Percentiles rank a stretch among this genome's conserved stretches.
Evolutionary conservation across 2,113 vertebrate species (phyloP).

Genomic region (Protomyctophum bolini): DNA sequence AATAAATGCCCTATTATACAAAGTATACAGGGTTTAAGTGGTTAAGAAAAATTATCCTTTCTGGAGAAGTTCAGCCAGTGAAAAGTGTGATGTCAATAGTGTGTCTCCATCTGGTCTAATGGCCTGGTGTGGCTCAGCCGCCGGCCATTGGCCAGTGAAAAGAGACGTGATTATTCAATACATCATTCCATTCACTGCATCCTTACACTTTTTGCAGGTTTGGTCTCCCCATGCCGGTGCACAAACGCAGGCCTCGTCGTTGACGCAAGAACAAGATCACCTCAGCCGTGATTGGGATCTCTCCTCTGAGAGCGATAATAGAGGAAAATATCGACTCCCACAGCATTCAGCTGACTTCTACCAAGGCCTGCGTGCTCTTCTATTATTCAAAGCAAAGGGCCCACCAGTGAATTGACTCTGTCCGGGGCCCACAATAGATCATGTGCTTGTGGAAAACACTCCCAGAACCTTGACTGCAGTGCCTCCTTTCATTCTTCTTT

Average conservation of each 20-base stretch:
- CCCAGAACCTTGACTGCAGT: background rate
- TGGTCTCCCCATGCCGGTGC: background rate
- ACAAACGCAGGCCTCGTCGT: slow-evolving; percentile 29
- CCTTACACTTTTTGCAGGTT: background rate
- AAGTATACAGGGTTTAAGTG: too few species aligned
- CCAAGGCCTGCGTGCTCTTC: slow-evolving; percentile 42
- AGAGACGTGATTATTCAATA: too few species aligned
- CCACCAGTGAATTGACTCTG: slow-evolving; percentile 21
- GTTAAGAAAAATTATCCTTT: too few species aligned
- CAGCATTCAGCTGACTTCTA: slow-evolving; percentile 39
- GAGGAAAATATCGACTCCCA: slow-evolving; percentile 32
- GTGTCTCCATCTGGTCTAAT: too few species aligned
- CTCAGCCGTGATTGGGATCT: slow-evolving; percentile 24
- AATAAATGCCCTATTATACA: too few species aligned
- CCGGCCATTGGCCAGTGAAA: too few species aligned
- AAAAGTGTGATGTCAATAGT: too few species aligned
- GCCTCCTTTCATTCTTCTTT: background rate
- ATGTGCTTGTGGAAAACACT: slow-evolving; percentile 26
- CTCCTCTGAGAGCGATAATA: slow-evolving; percentile 19
- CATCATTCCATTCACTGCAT: background rate
- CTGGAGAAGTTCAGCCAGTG: too few species aligned
- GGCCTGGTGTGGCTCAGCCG: too few species aligned
- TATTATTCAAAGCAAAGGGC: slow-evolving; percentile 38
- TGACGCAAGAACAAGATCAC: slow-evolving; percentile 22
- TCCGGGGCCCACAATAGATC: slow-evolving; percentile 20